A percentile compares a stretch with the other conserved stretches of the same genome.
These are phyloP conservation scores for Orthosia cruda DNA, from an alignment of 2,888 invertebrate species.

Conservation along the genomic window DNA sequence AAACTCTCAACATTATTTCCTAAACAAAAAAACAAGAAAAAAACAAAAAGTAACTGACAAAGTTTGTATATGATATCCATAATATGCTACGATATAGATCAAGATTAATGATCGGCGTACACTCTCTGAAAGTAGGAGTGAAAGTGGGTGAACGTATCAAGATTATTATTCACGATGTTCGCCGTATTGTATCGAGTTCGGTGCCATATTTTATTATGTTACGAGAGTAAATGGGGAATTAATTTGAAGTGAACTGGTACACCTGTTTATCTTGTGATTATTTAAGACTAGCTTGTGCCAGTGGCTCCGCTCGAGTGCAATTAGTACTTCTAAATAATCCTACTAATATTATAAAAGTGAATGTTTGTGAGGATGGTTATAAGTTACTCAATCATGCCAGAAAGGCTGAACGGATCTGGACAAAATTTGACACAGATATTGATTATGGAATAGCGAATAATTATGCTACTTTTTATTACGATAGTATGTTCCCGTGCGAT, in stretches of 20 bases:
- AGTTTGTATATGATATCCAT: constrained; percentile 58
- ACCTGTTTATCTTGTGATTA: not conserved
- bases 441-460: too few species aligned
- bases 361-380: too few species aligned
- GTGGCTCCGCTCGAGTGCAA: too few species aligned
- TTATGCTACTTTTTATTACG: too few species aligned
- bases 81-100: constrained; percentile 64
- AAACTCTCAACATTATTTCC: constrained; percentile 10
- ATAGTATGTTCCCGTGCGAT: too few species aligned
- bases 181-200: constrained; percentile 30
- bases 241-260: not conserved
- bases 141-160: constrained; percentile 56
- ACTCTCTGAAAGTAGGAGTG: constrained; percentile 61
- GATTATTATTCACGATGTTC: constrained; percentile 58
- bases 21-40: constrained; percentile 19
- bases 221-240: not conserved
- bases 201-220: constrained; percentile 39
- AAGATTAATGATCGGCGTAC: constrained; percentile 75
- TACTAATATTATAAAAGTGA: too few species aligned
- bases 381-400: too few species aligned
- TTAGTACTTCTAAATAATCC: too few species aligned
- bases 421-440: too few species aligned
- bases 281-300: not conserved
- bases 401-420: too few species aligned
- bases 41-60: constrained; percentile 31